Evolutionary conservation across 2,113 vertebrate species (phyloP), one percentile per base, ranked within the genome.

Genomic region (Rhabdomys dilectus): DNA sequence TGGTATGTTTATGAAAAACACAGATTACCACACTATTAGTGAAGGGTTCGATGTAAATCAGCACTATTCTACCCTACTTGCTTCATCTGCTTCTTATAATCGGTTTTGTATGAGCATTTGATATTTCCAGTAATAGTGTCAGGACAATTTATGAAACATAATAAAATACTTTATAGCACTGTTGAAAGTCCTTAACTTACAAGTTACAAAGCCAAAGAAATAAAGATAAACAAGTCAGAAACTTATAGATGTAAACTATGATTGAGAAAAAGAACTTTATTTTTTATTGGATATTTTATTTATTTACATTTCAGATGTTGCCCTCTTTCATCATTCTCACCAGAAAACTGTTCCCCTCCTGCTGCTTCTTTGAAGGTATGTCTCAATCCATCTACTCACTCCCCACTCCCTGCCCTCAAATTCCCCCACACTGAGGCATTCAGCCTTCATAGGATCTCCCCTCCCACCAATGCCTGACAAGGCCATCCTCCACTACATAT

Each of bases 91-190:
- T 85, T 21, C 76, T 94, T 93, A 84, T 82, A 24, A 75, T 91
- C 64, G 94, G 77, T 78, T 92, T 80, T 87, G 39, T 82, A 60
- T 24, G 39, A 94, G 42, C 22, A 42, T 80, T 66, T 97, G 93
- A 82, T 85, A 42, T 51, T n/a, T 77, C 10, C 0, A 91, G n/a
- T 94, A 92, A 97, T 76, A 89, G 86, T 78, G 42, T 42, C 56
- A 91, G 68, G 53, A n/a, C 42, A 97, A 86, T 68, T 95, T 78
- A 88, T 94, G 72, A 94, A 94, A 82, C 76, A 95, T 45, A 96
- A 93, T 58, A 96, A 93, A 70, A 12, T 58, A 58, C 77, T 97
- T 93, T 53, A 96, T 80, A 90, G 78, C 56, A 70, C 39, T 89
- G 5, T 31, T 36, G 0, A 64, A 76, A 76, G 77, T 15, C 95